Conservation (phyloP, 1,140 invertebrate species). For the Delia radicum region DNA sequence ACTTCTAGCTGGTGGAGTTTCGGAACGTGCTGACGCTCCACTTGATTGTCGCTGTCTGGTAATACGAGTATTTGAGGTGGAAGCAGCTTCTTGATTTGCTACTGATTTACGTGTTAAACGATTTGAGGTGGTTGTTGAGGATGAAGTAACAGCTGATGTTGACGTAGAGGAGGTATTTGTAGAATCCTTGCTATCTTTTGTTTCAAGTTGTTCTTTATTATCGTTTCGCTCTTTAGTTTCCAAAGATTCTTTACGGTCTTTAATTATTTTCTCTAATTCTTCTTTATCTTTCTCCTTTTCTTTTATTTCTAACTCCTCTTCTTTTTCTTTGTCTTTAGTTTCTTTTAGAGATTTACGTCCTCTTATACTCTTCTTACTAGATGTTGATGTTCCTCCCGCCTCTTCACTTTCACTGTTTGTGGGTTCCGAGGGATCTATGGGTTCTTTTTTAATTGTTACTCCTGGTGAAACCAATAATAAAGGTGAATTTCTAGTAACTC, state of each 20-base stretch:
- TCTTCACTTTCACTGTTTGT: slow-evolving; percentile 35
- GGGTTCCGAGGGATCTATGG: slow-evolving; percentile 1
- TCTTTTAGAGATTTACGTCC: slow-evolving; percentile 51
- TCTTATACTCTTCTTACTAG: slow-evolving; percentile 15
- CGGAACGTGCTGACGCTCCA: slow-evolving; percentile 25
- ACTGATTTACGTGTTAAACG: slow-evolving; percentile 48
- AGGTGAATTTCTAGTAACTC: slow-evolving; percentile 46
- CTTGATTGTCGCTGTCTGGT: slow-evolving; percentile 43
- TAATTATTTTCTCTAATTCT: slow-evolving; percentile 12
- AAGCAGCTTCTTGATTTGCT: slow-evolving; percentile 39
- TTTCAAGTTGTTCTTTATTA: not conserved
- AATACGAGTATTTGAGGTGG: slow-evolving; percentile 45
- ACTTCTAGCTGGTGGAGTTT: slow-evolving; percentile 24
- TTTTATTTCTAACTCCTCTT: slow-evolving; percentile 18
- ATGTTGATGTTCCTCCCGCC: not conserved
- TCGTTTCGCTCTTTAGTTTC: slow-evolving; percentile 11
- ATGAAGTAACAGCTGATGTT: slow-evolving; percentile 12
- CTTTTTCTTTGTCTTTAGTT: slow-evolving; percentile 30
- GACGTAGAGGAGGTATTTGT: not conserved
- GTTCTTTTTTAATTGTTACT: slow-evolving; percentile 30
- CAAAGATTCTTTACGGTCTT: slow-evolving; percentile 26
- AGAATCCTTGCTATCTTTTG: slow-evolving; percentile 19
- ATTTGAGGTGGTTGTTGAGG: slow-evolving; percentile 36
- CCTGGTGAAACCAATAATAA: slow-evolving; percentile 33
- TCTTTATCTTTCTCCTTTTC: slow-evolving; percentile 26